phyloP scores from a whole-genome alignment of 2,113 vertebrate species.

The Rostratula benghalensis region DNA sequence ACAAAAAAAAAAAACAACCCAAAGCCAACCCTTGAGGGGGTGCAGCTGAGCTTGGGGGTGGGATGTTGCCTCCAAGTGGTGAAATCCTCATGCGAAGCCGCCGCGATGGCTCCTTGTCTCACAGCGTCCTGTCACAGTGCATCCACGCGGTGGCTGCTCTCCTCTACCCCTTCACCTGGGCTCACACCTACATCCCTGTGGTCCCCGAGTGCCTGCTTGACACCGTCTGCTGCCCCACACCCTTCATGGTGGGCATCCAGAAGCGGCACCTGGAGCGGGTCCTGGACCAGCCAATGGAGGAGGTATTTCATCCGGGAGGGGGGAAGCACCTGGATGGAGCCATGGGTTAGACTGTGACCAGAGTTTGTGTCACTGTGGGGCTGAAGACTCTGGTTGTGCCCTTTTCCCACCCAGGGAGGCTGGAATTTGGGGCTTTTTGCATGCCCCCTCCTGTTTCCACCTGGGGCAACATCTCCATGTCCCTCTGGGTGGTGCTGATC shows the following conservation, averaged over 20 bases:
- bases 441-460: background rate
- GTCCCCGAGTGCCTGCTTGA: constrained; percentile 90
- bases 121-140: constrained; percentile 90
- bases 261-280: constrained; percentile 77
- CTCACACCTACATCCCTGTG: constrained; percentile 95
- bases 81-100: background rate
- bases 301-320: constrained; percentile 30
- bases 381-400: background rate
- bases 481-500: background rate
- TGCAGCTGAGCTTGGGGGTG: accelerated
- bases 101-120: background rate
- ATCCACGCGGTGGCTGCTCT: constrained; percentile 90
- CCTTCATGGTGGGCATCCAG: constrained; percentile 94
- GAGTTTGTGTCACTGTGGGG: background rate
- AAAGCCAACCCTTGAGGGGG: background rate
- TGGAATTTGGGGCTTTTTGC: background rate
- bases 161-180: constrained; percentile 96
- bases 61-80: background rate
- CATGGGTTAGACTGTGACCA: accelerated
- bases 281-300: constrained; percentile 84
- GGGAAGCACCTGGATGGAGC: background rate
- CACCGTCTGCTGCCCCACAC: constrained; percentile 92
- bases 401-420: background rate
- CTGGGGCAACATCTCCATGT: accelerated
- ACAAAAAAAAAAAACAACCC: too few species aligned